phyloP scores from a whole-genome alignment of 1,140 invertebrate genomes.

The Antheraea mylitta region DNA sequence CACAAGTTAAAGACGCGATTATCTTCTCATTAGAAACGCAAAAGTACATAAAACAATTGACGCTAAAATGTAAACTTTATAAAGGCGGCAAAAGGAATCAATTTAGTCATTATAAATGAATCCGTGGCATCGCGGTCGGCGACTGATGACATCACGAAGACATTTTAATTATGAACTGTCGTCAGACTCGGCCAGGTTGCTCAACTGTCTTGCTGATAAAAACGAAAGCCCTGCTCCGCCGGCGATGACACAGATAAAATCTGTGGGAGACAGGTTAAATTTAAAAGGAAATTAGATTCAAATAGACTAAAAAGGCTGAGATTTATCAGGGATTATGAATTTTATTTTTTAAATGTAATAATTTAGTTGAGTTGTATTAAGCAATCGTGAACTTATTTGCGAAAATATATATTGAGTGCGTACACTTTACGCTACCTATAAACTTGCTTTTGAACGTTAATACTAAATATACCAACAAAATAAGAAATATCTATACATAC shows the following conservation, averaged over 20 bases:
- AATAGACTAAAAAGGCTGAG: conserved; percentile 43
- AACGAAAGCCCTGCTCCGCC: conserved; percentile 35
- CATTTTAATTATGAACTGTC: conserved; percentile 76
- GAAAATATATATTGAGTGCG: no score
- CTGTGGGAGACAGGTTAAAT: conserved; percentile 58
- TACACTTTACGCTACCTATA: no score
- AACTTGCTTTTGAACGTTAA: no score
- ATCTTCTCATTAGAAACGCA: no score
- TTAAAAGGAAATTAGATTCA: conserved; percentile 65
- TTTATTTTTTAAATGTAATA: conserved; percentile 28
- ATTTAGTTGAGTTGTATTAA: no score
- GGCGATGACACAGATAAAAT: conserved; percentile 60
- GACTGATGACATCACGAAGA: conserved; percentile 58
- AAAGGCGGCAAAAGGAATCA: conserved; percentile 52
- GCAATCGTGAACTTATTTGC: no score
- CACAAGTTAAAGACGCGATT: no score
- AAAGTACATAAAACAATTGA: no score
- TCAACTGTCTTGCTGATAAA: conserved; percentile 50
- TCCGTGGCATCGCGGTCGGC: conserved; percentile 34
- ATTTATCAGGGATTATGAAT: conserved; percentile 28
- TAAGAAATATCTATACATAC: no score
- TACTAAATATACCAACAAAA: no score
- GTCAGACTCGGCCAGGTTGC: conserved; percentile 39
- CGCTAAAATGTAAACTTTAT: conserved; percentile 43
- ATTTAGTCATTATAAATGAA: conserved; percentile 64